Percentiles rank a stretch among this genome's conserved stretches.
These are phyloP conservation scores for Altica lythri DNA, from an alignment of 2,888 invertebrate genomes.

Conservation along the genomic window DNA sequence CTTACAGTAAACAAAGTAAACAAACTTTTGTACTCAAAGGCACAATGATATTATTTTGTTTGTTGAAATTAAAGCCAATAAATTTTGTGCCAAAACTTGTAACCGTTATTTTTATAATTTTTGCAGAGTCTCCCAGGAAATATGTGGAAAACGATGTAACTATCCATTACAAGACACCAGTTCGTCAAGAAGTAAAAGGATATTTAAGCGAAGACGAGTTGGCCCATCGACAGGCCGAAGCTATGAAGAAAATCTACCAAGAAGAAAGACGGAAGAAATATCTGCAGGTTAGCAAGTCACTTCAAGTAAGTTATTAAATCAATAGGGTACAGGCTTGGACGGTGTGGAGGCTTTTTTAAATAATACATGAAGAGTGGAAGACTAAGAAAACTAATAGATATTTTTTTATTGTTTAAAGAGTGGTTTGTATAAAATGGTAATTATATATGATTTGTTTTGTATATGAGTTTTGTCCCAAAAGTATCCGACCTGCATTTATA, in stretches of 20 bases:
- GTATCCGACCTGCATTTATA: no score
- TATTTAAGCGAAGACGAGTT: conserved; percentile 87
- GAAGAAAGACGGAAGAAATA: conserved; percentile 90
- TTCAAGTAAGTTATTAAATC: conserved; percentile 43
- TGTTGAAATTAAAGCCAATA: no score
- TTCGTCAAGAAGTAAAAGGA: conserved; percentile 85
- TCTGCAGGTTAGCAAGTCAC: conserved; percentile 67
- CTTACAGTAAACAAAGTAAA: no score
- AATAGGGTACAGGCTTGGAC: conserved; percentile 28
- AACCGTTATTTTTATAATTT: no score
- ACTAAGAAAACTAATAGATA: conserved; percentile 18
- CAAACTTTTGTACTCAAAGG: no score
- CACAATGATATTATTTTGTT: no score
- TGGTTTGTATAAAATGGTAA: conserved; percentile 7
- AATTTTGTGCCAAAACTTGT: no score
- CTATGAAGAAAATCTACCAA: conserved; percentile 87
- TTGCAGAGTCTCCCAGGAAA: conserved; percentile 80
- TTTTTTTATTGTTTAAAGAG: conserved; percentile 20
- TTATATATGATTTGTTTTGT: no score
- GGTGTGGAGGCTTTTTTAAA: conserved; percentile 35
- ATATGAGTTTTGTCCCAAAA: no score
- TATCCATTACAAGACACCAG: conserved; percentile 89
- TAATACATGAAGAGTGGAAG: conserved; percentile 15
- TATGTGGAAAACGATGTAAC: conserved; percentile 93
- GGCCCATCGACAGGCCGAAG: conserved; percentile 84